Percentiles rank a stretch among this genome's conserved stretches.
These are phyloP conservation scores for Pelecanoides urinatrix DNA, from an alignment of 2,113 vertebrate genomes.

Conservation along the genomic window DNA sequence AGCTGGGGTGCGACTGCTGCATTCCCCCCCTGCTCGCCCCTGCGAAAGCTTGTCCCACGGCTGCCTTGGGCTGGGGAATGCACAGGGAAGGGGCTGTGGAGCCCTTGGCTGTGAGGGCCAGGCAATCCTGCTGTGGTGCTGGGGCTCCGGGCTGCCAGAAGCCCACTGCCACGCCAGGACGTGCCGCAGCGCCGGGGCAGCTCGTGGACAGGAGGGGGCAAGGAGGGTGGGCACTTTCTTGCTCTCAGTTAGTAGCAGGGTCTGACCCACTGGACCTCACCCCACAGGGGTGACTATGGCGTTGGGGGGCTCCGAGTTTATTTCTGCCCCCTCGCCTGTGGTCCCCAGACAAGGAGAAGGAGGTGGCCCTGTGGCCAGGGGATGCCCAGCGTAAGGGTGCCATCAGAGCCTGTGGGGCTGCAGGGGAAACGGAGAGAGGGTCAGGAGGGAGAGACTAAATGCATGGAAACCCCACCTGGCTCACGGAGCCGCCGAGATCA, in stretches of 20 bases:
- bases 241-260: neutral
- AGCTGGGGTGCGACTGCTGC: neutral
- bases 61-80: neutral
- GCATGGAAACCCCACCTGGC: neutral
- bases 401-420: neutral
- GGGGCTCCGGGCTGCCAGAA: neutral
- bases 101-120: neutral
- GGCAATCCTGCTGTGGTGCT: accelerated
- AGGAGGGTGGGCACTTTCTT: neutral
- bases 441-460: neutral
- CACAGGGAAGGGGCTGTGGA: accelerated
- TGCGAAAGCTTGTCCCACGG: neutral
- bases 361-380: neutral
- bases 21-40: accelerated
- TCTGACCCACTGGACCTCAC: neutral
- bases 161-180: accelerated
- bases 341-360: neutral
- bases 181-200: accelerated
- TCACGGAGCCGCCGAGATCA: neutral
- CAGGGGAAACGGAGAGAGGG: neutral
- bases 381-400: neutral
- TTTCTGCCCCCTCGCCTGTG: neutral
- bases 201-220: neutral
- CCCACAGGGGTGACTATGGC: accelerated
- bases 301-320: accelerated